Base-by-base conservation (phyloP, 1,140 invertebrate genomes). In the Drosophila littoralis region DNA sequence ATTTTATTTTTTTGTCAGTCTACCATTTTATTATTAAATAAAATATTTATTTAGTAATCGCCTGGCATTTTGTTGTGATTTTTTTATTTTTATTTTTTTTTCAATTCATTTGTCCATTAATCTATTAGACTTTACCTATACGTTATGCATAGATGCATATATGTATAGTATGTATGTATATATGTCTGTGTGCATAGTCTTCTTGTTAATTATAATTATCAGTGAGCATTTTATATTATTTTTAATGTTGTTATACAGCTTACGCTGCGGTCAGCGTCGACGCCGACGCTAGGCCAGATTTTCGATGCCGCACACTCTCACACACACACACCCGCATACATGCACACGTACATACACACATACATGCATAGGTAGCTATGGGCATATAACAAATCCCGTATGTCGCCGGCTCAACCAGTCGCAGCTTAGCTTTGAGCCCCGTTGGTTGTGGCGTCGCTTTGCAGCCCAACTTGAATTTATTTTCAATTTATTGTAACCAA, bases 341-440 rank as follows among this genome's bases (percentile, higher is more conserved):
- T 7, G n/a, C 42, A 45, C n/a, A n/a, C n/a, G n/a, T 7, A 48
- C 28, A 22, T 5, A 7, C 6, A 33, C 13, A 38, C 59, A 22
- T 4, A 9, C 10, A 36, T 17, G 9, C 9, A 46, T 17, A 48
- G 7, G 2, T 28, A 40, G 17, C n/a, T 36, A 28, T 13, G 17
- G 35, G 43, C 40, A 51, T 89, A 89, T 83, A 84, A 80, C 77
- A 71, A 79, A 83, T 89, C 84, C 57, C 61, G 78, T 66, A 65
- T 71, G 17, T 51, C 50, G 22, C 65, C 46, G 40, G 65, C 15
- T 60, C 59, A 88, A 84, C 80, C 83, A 88, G 84, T 88, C 81
- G 71, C 67, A 66, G 80, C 84, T 81, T 64, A 77, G 48, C 80
- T 68, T 74, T 78, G 80, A 78, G 70, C 64, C 57, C 35, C 60